Evolutionary conservation across 2,888 invertebrate species (phyloP), one percentile per base, ranked within the genome.

Genomic region (Sclerodermus sp.): DNA sequence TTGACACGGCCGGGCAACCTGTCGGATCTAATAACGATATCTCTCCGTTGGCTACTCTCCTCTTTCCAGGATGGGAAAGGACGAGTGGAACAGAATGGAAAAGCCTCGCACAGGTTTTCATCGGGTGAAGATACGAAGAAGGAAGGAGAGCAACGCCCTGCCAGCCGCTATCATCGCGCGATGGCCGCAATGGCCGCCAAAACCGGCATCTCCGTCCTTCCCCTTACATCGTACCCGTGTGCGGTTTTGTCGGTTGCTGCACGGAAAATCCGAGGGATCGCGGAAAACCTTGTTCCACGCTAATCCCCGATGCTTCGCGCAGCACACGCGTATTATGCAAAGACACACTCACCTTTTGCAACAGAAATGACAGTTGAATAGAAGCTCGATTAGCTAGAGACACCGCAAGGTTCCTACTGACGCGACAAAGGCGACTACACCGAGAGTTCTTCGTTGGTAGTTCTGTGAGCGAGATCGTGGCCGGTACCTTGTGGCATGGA

Each of bases 141-240:
- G 55, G 49, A 52, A 47, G 54, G 61, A 53, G 66, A 73, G 72
- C 69, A 73, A 73, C 74, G 74, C 71, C 73, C 73, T 67, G 67
- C 58, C 62, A 68, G 66, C 60, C n/a, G n/a, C n/a, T n/a, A n/a
- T n/a, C n/a, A n/a, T n/a, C n/a, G n/a, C n/a, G n/a, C n/a, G n/a
- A n/a, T n/a, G n/a, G n/a, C n/a, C n/a, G 8, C 23, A 23, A 74
- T 74, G 73, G 72, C 74, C 60, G 70, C 57, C 60, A 49, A 43
- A 45, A 50, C 49, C 57, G 52, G 53, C 46, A 47, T 1, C 18
- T n/a, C 13, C 14, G 23, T 23, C n/a, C 1, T 39, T 17, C 10
- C 18, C 23, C 23, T 42, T 14, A 15, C 23, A n/a, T 13, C 16
- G 23, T n/a, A n/a, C n/a, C n/a, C n/a, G n/a, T n/a, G n/a, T n/a